Conservation (phyloP, 2,888 invertebrate species). For the Drosophila nr. perissopoda region DNA sequence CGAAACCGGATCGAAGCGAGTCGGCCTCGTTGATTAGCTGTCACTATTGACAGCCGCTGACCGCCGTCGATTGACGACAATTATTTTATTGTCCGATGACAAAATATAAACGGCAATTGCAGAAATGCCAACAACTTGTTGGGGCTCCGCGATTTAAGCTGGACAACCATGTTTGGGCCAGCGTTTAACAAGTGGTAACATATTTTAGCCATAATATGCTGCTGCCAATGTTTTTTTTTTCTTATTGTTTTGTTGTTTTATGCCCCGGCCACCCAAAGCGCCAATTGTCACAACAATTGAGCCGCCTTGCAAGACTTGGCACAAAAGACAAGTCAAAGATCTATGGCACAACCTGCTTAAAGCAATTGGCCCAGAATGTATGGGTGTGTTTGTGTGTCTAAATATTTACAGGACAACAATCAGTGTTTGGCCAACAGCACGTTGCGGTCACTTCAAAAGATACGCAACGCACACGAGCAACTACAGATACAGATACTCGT, state of each 20-base stretch:
- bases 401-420: slow-evolving; percentile 63
- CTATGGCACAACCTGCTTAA: slow-evolving; percentile 58
- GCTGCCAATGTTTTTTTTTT: slow-evolving; percentile 2
- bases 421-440: slow-evolving; percentile 35
- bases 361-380: slow-evolving; percentile 29
- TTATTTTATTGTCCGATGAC: slow-evolving; percentile 51
- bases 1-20: slow-evolving; percentile 3
- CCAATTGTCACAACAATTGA: slow-evolving; percentile 64
- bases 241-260: not conserved
- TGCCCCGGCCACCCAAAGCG: slow-evolving; percentile 68
- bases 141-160: slow-evolving; percentile 37
- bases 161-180: slow-evolving; percentile 63
- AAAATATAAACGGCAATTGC: slow-evolving; percentile 40
- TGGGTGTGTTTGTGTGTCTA: slow-evolving; percentile 53
- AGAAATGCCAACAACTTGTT: slow-evolving; percentile 75
- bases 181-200: slow-evolving; percentile 77
- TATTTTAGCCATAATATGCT: slow-evolving; percentile 46
- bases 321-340: slow-evolving; percentile 43
- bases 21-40: slow-evolving; percentile 70
- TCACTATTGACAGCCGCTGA: slow-evolving; percentile 73
- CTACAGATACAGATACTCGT: slow-evolving; percentile 33
- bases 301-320: slow-evolving; percentile 32
- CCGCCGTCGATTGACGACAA: slow-evolving; percentile 48
- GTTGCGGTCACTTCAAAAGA: slow-evolving; percentile 48
- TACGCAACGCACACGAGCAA: slow-evolving; percentile 9